Conservation (phyloP, 2,797 vertebrate species). For the Aulostomus chinensis region DNA sequence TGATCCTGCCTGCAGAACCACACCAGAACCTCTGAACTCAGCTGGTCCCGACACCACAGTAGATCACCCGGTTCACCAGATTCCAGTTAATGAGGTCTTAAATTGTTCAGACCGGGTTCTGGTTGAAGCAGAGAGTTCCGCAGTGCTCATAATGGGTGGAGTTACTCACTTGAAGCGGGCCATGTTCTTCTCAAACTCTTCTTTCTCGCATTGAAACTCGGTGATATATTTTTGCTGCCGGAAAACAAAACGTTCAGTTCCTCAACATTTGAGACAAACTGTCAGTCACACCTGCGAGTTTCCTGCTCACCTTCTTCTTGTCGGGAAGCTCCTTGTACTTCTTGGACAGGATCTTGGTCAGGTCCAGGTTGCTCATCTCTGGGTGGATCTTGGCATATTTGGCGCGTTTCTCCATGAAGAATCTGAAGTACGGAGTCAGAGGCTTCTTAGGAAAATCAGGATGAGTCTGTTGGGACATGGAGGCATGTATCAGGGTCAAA, state of each 20-base stretch:
- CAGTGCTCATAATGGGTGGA: neutral
- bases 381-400: slow-evolving; percentile 87
- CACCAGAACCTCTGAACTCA: too few relatives aligned
- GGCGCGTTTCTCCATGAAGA: slow-evolving; percentile 86
- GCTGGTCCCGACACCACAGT: too few relatives aligned
- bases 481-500: too few relatives aligned
- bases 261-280: too few relatives aligned
- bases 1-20: slow-evolving; percentile 73
- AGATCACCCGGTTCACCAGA: too few relatives aligned
- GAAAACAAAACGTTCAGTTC: neutral
- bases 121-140: too few relatives aligned
- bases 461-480: slow-evolving; percentile 72
- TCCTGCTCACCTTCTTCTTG: slow-evolving; percentile 78
- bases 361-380: slow-evolving; percentile 86
- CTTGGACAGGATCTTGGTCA: slow-evolving; percentile 85
- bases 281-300: too few relatives aligned
- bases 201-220: slow-evolving; percentile 82
- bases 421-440: slow-evolving; percentile 83
- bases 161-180: slow-evolving; percentile 78
- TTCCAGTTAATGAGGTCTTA: too few relatives aligned
- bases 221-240: slow-evolving; percentile 81
- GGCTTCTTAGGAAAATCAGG: slow-evolving; percentile 86
- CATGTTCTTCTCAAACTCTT: slow-evolving; percentile 83
- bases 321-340: slow-evolving; percentile 86
- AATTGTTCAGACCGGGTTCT: too few relatives aligned